Evolutionary conservation across 2,113 vertebrate genomes (phyloP).

Genomic region (Coracopsis vasa): DNA sequence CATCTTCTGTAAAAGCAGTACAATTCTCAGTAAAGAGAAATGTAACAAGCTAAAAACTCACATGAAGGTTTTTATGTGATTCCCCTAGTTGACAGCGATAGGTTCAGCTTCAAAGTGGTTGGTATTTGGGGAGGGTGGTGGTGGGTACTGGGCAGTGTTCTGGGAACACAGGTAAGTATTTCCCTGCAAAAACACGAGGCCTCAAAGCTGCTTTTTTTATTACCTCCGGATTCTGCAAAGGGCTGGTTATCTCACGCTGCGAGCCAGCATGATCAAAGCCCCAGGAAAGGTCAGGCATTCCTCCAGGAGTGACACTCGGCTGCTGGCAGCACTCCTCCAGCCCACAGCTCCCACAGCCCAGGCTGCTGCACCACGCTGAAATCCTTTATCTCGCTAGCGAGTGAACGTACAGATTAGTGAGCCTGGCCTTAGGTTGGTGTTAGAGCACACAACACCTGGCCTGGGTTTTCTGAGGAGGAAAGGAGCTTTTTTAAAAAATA

Average conservation of each 20-base stretch:
- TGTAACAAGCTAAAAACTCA: neutral
- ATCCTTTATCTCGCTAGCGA: conserved; percentile 42
- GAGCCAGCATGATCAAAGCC: conserved; percentile 74
- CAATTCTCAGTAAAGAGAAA: neutral
- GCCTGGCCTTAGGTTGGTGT: neutral
- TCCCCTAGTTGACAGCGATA: neutral
- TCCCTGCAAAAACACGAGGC: conserved; percentile 37
- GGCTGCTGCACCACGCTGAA: neutral
- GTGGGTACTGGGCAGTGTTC: neutral
- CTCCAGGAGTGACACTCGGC: conserved; percentile 46
- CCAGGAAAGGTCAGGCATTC: conserved; percentile 74
- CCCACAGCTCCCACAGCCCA: conserved; percentile 3
- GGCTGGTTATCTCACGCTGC: conserved; percentile 59
- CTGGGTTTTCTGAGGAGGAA: conserved; percentile 23
- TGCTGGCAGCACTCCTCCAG: conserved; percentile 37
- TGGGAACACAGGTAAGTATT: conserved; percentile 51
- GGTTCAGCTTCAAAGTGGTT: neutral
- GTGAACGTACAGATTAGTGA: conserved; percentile 56
- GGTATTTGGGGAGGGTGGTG: neutral
- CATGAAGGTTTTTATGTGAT: neutral
- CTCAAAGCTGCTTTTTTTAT: conserved; percentile 68
- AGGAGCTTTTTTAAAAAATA: neutral
- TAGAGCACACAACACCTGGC: conserved; percentile 1
- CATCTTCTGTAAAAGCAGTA: neutral
- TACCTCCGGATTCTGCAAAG: conserved; percentile 68